phyloP scores from a whole-genome alignment of 1,140 invertebrate genomes.

The Drosophila melanogaster region DNA sequence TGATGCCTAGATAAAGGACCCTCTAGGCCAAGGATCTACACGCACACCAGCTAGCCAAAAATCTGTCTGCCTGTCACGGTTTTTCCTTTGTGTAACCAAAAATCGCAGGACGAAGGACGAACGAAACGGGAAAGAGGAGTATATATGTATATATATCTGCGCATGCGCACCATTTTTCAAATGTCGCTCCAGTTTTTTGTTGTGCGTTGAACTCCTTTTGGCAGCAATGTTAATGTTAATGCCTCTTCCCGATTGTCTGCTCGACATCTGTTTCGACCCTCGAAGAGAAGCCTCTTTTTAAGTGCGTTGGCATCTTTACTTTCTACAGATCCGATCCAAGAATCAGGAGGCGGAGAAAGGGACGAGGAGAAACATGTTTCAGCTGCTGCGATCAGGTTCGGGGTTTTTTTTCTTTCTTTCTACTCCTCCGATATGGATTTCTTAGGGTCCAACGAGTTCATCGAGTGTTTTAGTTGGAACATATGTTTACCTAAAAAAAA shows the following conservation, averaged over 20 bases:
- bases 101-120: slow-evolving; percentile 48
- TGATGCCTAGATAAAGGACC: slow-evolving; percentile 63
- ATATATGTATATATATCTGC: slow-evolving; percentile 19
- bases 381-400: slow-evolving; percentile 75
- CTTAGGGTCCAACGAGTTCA: slow-evolving; percentile 49
- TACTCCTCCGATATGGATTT: slow-evolving; percentile 40
- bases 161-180: slow-evolving; percentile 70
- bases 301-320: slow-evolving; percentile 76
- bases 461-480: slow-evolving; percentile 58
- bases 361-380: slow-evolving; percentile 73
- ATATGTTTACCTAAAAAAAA: slow-evolving; percentile 59
- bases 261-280: slow-evolving; percentile 74
- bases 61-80: slow-evolving; percentile 55
- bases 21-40: slow-evolving; percentile 15
- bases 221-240: slow-evolving; percentile 57
- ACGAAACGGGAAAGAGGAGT: slow-evolving; percentile 26
- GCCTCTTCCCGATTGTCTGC: slow-evolving; percentile 61
- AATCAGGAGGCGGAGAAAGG: slow-evolving; percentile 9
- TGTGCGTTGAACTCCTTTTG: slow-evolving; percentile 61
- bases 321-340: slow-evolving; percentile 47
- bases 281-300: slow-evolving; percentile 29
- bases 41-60: slow-evolving; percentile 26
- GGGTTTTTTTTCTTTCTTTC: slow-evolving; percentile 19
- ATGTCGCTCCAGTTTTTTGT: slow-evolving; percentile 62
- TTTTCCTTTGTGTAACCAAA: slow-evolving; percentile 45